These are phyloP conservation scores for Dicerorhinus sumatrensis DNA, from an alignment of 2,113 vertebrate species.

Conservation along the genomic window DNA sequence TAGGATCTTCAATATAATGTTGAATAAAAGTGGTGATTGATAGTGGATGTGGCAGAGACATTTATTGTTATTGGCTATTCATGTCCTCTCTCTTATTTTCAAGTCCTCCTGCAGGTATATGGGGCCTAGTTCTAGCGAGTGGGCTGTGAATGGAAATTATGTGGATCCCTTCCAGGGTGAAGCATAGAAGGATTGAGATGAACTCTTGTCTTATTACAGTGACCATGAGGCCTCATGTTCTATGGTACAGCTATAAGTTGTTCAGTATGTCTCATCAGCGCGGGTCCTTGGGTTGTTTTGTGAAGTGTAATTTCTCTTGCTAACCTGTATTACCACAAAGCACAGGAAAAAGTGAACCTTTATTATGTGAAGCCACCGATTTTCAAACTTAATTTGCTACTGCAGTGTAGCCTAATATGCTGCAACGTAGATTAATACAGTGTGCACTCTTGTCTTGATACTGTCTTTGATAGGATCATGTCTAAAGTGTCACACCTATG, in stretches of 20 bases:
- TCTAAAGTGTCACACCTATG: background rate
- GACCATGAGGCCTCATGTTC: background rate
- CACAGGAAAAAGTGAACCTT: background rate
- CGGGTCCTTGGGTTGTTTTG: background rate
- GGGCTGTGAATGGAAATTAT: background rate
- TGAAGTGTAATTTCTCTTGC: background rate
- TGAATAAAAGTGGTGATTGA: background rate
- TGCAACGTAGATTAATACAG: background rate
- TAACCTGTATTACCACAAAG: background rate
- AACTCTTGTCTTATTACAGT: background rate
- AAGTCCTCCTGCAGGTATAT: background rate
- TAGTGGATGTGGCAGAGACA: background rate
- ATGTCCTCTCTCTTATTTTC: background rate
- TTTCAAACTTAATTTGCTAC: slow-evolving; percentile 28
- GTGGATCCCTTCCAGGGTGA: background rate
- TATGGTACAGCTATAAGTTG: background rate
- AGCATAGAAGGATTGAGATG: background rate
- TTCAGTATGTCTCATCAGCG: background rate
- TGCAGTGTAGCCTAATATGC: background rate
- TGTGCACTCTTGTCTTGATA: background rate
- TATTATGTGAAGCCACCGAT: background rate
- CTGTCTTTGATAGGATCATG: background rate
- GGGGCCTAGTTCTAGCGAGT: background rate
- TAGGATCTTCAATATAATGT: background rate
- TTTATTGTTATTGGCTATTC: background rate